phyloP scores from a whole-genome alignment of 2,113 vertebrate species.

The Hippopotamus amphibius region DNA sequence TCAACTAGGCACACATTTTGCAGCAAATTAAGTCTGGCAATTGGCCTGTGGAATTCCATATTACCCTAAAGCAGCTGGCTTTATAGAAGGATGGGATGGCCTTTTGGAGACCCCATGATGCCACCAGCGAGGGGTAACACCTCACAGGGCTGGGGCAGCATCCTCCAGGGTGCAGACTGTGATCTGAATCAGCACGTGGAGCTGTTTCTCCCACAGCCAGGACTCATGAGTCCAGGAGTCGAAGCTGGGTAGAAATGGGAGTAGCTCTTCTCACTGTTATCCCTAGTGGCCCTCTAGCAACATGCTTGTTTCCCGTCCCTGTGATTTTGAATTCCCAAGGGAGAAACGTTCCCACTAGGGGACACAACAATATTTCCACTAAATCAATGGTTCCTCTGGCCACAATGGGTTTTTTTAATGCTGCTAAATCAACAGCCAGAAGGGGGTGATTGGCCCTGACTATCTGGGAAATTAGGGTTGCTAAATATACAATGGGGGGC shows the following conservation, averaged over 20 bases:
- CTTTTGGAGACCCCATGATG: neutral
- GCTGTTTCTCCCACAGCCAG: neutral
- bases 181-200: accelerated
- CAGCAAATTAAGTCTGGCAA: neutral
- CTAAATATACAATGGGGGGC: neutral
- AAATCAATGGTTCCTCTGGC: neutral
- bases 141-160: neutral
- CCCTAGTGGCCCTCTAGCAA: neutral
- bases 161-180: neutral
- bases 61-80: neutral
- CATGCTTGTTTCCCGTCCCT: neutral
- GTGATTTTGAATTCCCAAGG: neutral
- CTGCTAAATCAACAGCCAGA: neutral
- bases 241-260: neutral
- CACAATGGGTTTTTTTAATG: neutral
- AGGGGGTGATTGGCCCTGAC: neutral
- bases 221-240: neutral
- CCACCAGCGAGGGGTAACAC: neutral
- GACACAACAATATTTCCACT: neutral
- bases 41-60: neutral
- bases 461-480: neutral
- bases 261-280: neutral
- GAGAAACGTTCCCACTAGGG: neutral
- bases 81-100: neutral
- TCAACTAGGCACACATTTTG: neutral